Evolutionary conservation across 1,140 invertebrate genomes (phyloP).

Genomic region (Notospermus geniculatus): DNA sequence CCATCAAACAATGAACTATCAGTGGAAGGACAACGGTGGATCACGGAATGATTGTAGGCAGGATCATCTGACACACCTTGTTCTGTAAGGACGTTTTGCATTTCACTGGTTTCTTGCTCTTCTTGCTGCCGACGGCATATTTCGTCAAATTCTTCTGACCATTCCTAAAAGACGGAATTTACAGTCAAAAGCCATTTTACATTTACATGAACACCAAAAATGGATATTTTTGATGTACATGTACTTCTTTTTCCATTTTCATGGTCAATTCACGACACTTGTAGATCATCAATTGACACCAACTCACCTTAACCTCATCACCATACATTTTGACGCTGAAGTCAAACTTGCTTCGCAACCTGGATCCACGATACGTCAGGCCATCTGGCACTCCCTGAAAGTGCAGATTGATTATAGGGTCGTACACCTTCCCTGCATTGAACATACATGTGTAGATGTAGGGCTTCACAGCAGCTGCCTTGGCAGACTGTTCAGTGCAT

Average conservation of each 20-base stretch:
- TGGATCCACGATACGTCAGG: constrained; percentile 42
- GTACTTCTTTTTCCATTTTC: too few relatives aligned
- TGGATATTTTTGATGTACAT: too few relatives aligned
- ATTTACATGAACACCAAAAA: constrained; percentile 31
- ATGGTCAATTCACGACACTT: too few relatives aligned
- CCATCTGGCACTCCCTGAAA: constrained; percentile 37
- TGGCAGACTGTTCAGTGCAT: too few relatives aligned
- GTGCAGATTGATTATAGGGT: too few relatives aligned
- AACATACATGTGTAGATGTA: too few relatives aligned
- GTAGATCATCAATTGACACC: too few relatives aligned
- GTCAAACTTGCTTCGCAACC: constrained; percentile 51
- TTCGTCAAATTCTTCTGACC: not conserved
- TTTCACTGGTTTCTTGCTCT: constrained; percentile 1
- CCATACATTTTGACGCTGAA: constrained; percentile 56
- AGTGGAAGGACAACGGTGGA: too few relatives aligned
- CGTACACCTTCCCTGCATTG: too few relatives aligned
- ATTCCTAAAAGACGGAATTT: not conserved
- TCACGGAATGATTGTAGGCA: too few relatives aligned
- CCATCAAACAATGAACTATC: too few relatives aligned
- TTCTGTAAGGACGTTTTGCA: not conserved
- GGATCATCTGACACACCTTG: not conserved
- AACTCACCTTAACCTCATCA: constrained; percentile 53
- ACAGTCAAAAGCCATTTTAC: constrained; percentile 16
- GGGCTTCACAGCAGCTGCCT: too few relatives aligned
- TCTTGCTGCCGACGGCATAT: not conserved